Base-by-base conservation (phyloP, 2,888 invertebrate genomes). In the Oegoconia quadripuncta region DNA sequence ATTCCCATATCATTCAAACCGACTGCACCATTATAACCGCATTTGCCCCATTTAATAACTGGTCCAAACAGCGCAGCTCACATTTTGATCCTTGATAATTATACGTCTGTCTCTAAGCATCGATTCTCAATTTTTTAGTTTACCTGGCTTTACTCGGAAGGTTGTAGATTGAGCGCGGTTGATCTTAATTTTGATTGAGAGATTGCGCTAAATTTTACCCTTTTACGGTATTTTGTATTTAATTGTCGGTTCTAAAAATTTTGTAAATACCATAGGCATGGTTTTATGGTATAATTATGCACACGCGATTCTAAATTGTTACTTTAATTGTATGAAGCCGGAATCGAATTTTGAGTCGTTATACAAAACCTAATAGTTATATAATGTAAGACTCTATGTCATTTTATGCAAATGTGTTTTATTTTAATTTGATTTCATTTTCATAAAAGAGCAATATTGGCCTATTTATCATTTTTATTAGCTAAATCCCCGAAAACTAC, bases 11-110 rank as follows among this genome's bases (percentile, higher is more conserved):
- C 79, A 80, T 76, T 78, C 55, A 55, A 62, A 69, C 64, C 58
- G 60, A 23, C 9, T 53, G 43, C 51, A 61, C 61, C 82, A 87
- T 87, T 87, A 87, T 83, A 86, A 87, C 74, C 74, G 57, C 83
- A 86, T 87, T 86, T 86, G 78, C 67, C 53, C 71, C 66, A 70
- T 77, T 82, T 86, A 83, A 86, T 86, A 80, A 79, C 72, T 59
- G 67, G 50, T 55, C 68, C 53, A 66, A 72, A 74, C 73, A 60
- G 64, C 58, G 66, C 64, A 63, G 58, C 57, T 63, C 67, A 67
- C 61, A 65, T 68, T 74, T 78, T 79, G 80, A 81, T 82, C 75
- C 68, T 71, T 73, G 75, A 79, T 86, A 87, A 87, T 87, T 86
- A 86, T 84, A 86, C 64, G 70, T 69, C 69, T 65, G 66, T 64